Evolutionary conservation across 2,113 vertebrate species (phyloP).

Genomic region (Harpagus bidentatus): DNA sequence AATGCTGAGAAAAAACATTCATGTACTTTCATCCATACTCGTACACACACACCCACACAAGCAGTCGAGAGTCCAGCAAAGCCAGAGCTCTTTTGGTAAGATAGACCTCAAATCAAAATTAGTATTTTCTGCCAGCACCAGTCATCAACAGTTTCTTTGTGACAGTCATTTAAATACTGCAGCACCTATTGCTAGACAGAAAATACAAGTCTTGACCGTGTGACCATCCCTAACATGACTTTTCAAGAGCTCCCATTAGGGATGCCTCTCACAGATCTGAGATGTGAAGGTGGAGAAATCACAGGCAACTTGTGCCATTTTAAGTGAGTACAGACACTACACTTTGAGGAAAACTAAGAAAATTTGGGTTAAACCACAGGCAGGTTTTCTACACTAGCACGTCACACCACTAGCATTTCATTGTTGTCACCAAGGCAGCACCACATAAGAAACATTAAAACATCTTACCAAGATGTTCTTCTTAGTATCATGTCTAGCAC

Average conservation of each 20-base stretch:
- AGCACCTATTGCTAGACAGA: neutral
- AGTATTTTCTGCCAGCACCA: neutral
- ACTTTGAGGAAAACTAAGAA: neutral
- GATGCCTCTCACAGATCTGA: neutral
- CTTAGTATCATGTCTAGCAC: neutral
- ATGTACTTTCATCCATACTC: neutral
- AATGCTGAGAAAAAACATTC: neutral
- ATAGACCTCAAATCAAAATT: neutral
- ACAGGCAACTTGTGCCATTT: neutral
- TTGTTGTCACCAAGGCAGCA: neutral
- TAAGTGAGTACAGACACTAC: neutral
- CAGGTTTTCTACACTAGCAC: neutral
- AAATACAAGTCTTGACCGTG: neutral
- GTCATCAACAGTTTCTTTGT: neutral
- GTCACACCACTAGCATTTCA: neutral
- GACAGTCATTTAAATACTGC: neutral
- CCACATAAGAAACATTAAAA: neutral
- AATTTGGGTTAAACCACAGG: neutral
- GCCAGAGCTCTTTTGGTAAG: neutral
- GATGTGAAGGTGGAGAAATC: neutral
- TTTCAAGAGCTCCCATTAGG: neutral
- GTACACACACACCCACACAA: neutral
- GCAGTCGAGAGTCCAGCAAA: neutral
- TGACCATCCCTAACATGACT: neutral
- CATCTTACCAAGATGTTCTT: neutral